Evolutionary conservation across 2,113 vertebrate species (phyloP).

Genomic region (Dasyprocta punctata): DNA sequence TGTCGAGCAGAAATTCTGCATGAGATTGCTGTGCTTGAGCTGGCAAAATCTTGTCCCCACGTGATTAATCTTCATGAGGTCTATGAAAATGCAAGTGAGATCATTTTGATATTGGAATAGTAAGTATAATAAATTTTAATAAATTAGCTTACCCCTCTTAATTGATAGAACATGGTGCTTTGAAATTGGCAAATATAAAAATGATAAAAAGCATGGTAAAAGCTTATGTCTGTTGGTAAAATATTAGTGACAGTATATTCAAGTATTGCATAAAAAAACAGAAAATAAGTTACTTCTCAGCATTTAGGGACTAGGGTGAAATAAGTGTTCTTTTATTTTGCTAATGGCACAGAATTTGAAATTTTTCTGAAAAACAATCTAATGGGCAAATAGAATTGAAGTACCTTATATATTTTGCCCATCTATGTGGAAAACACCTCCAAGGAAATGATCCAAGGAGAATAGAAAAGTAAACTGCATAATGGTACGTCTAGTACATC

Average conservation of each 20-base stretch:
- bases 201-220: conserved; percentile 27
- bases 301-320: neutral
- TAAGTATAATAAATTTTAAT: conserved; percentile 86
- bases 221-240: conserved; percentile 37
- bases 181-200: conserved; percentile 19
- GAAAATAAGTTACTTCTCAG: neutral
- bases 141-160: neutral
- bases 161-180: neutral
- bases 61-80: conserved; percentile 95
- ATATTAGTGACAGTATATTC: neutral
- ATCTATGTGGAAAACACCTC: conserved; percentile 32
- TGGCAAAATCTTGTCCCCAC: conserved; percentile 89
- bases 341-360: neutral
- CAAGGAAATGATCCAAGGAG: neutral
- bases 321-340: conserved; percentile 1
- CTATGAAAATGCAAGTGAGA: conserved; percentile 94
- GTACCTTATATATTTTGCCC: neutral
- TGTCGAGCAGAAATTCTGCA: conserved; percentile 95
- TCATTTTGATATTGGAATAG: conserved; percentile 96
- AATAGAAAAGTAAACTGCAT: neutral
- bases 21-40: conserved; percentile 96
- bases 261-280: neutral
- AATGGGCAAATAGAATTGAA: conserved; percentile 31
- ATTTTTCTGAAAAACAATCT: neutral
- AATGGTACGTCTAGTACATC: neutral